Evolutionary conservation across 2,113 vertebrate species (phyloP).

Genomic region (Mus pahari): DNA sequence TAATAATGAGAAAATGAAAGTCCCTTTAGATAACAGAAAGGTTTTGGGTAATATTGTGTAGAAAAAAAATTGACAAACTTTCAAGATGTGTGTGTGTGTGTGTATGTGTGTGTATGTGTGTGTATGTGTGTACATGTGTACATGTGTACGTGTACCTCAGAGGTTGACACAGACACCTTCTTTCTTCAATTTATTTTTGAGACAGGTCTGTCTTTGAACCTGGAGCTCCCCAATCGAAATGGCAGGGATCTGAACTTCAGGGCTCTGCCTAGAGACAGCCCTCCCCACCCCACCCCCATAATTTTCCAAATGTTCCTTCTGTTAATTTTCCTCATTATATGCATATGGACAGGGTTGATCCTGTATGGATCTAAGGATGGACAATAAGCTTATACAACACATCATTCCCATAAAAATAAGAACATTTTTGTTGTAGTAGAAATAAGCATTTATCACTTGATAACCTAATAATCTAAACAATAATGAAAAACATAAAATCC

Average conservation of each 20-base stretch:
- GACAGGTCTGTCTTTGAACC: not conserved
- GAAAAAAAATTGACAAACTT: not conserved
- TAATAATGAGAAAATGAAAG: constrained; percentile 19
- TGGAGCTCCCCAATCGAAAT: not conserved
- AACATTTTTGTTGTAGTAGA: not conserved
- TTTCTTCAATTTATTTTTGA: not conserved
- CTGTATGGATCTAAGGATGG: not conserved
- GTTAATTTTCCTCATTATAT: not conserved
- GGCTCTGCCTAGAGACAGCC: not conserved
- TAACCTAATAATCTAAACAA: not conserved
- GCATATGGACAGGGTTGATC: not conserved
- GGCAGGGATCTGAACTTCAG: too few species aligned
- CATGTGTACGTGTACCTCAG: not conserved
- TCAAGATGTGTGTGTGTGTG: not conserved
- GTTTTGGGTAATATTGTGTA: constrained; percentile 12
- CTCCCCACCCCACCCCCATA: not conserved
- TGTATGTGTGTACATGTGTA: not conserved
- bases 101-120: not conserved
- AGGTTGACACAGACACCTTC: not conserved
- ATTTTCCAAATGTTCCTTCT: not conserved
- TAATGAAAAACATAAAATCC: not conserved
- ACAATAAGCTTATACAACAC: not conserved
- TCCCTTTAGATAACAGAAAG: not conserved
- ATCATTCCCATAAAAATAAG: not conserved
- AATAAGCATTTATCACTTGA: not conserved